Percentiles rank a stretch among this genome's conserved stretches.
These are phyloP conservation scores for Siphamia tubifer DNA, from an alignment of 2,113 vertebrate species.

Conservation along the genomic window DNA sequence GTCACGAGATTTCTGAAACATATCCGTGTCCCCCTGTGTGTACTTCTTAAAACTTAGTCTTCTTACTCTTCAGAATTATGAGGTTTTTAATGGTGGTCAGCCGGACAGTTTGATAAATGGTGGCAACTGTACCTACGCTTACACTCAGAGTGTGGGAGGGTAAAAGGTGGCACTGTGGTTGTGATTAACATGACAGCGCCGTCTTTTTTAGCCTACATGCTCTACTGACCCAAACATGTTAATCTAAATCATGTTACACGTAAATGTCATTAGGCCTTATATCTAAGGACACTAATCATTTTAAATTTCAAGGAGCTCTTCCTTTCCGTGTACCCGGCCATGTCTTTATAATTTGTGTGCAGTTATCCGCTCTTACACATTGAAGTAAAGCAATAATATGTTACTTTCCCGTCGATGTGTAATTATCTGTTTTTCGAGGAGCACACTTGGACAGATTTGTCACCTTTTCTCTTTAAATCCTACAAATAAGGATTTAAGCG, in stretches of 20 bases:
- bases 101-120: constrained; percentile 42
- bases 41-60: constrained; percentile 36
- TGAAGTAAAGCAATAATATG: too few relatives aligned
- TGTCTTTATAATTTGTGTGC: constrained; percentile 43
- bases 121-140: constrained; percentile 25
- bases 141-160: constrained; percentile 26
- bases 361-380: not conserved
- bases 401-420: too few relatives aligned
- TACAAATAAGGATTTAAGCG: not conserved
- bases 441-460: not conserved
- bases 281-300: constrained; percentile 53
- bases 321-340: constrained; percentile 16
- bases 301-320: constrained; percentile 32
- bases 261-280: constrained; percentile 66
- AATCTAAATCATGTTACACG: constrained; percentile 71
- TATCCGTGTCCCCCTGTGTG: constrained; percentile 27
- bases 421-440: not conserved
- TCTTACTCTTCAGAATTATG: constrained; percentile 30
- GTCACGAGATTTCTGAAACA: constrained; percentile 66
- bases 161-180: constrained; percentile 48
- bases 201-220: not conserved
- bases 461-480: not conserved
- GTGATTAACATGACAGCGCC: constrained; percentile 45
- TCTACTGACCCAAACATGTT: constrained; percentile 50
- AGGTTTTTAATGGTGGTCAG: constrained; percentile 50